Evolutionary conservation across 2,797 vertebrate species (phyloP).

Genomic region (Melanitta fusca): DNA sequence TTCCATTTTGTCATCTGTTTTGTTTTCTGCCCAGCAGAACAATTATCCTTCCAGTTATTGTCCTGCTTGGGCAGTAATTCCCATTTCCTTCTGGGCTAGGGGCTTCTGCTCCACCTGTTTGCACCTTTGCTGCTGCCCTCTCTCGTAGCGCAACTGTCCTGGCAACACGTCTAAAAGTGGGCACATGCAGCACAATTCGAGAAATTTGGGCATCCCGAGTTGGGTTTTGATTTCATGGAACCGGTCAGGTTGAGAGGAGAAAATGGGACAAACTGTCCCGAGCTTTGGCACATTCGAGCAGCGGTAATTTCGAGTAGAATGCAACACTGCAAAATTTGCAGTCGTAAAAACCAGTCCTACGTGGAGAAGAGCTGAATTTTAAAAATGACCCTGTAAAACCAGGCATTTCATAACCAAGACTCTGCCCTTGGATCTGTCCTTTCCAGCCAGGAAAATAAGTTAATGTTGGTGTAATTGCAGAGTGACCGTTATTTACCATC

Average conservation of each 20-base stretch:
- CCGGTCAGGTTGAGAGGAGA: background rate
- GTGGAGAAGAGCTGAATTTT: background rate
- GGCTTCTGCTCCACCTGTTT: background rate
- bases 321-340: background rate
- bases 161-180: accelerated
- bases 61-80: background rate
- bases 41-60: no score
- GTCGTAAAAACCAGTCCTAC: background rate
- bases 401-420: background rate
- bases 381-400: background rate
- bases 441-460: background rate
- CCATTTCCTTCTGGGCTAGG: background rate
- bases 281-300: background rate
- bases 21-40: no score
- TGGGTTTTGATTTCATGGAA: background rate
- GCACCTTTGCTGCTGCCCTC: background rate
- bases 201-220: background rate
- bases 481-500: background rate
- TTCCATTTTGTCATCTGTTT: background rate
- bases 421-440: background rate
- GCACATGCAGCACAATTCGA: background rate
- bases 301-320: background rate
- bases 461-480: background rate
- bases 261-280: background rate
- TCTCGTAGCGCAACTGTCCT: background rate